Percentiles rank a stretch among this genome's conserved stretches.
These are phyloP conservation scores for Allacma fusca DNA, from an alignment of 2,888 invertebrate genomes.

Conservation along the genomic window DNA sequence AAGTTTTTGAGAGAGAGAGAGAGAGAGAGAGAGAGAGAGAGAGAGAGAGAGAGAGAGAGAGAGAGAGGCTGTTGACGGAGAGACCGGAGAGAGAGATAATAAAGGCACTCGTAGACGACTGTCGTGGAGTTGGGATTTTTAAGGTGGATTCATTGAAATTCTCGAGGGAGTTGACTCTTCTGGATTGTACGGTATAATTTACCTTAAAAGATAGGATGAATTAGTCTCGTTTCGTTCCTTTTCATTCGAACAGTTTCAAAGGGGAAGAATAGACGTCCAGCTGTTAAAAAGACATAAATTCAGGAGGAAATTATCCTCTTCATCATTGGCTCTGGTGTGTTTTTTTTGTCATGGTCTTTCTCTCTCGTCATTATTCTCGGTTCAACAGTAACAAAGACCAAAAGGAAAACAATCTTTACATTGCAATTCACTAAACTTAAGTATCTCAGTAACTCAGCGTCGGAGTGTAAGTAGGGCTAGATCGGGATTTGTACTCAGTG, in stretches of 20 bases:
- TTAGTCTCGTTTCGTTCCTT: conserved; percentile 33
- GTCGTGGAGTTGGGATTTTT: no score
- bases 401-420: conserved; percentile 16
- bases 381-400: not conserved
- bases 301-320: conserved; percentile 40
- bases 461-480: not conserved
- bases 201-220: conserved; percentile 38
- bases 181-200: conserved; percentile 34
- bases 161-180: conserved; percentile 14
- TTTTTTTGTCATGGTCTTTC: conserved; percentile 28
- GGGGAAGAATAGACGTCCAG: conserved; percentile 33
- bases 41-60: no score
- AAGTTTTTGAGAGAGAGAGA: no score
- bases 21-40: no score
- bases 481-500: no score
- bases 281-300: conserved; percentile 44
- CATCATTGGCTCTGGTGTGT: conserved; percentile 37
- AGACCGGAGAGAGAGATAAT: no score
- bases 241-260: conserved; percentile 6
- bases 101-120: no score
- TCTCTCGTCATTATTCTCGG: conserved; percentile 4
- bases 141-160: not conserved
- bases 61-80: no score
- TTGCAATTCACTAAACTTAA: not conserved
- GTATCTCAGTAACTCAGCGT: not conserved